Percentiles rank a stretch among this genome's conserved stretches.
Evolutionary conservation across 2,888 invertebrate genomes (phyloP).

Genomic region (Leptinotarsa haldemani): DNA sequence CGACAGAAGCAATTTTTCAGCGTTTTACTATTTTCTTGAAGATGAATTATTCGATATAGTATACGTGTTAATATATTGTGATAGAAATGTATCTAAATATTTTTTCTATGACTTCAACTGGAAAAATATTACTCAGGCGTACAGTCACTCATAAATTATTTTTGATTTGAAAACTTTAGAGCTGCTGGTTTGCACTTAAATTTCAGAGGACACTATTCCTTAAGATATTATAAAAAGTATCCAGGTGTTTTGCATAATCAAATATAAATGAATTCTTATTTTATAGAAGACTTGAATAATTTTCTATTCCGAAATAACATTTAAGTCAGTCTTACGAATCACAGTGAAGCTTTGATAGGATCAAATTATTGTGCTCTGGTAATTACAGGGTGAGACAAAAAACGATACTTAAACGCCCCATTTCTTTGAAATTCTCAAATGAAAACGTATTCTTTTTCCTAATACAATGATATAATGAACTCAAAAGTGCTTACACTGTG

Average conservation of each 20-base stretch:
- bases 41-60: constrained; percentile 52
- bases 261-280: constrained; percentile 45
- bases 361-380: constrained; percentile 68
- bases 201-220: background rate
- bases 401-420: constrained; percentile 38
- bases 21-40: constrained; percentile 51
- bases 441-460: background rate
- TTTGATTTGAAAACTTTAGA: constrained; percentile 57
- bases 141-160: constrained; percentile 60
- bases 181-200: constrained; percentile 58
- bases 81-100: constrained; percentile 65
- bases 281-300: constrained; percentile 54
- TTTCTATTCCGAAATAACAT: constrained; percentile 66
- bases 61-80: constrained; percentile 62
- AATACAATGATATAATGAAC: background rate
- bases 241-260: background rate
- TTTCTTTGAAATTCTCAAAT: background rate
- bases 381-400: constrained; percentile 49
- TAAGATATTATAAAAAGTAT: background rate
- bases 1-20: constrained; percentile 60
- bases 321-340: constrained; percentile 70
- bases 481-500: constrained; percentile 13
- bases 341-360: constrained; percentile 71
- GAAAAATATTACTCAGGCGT: constrained; percentile 62
- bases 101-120: constrained; percentile 60